Base-by-base conservation (phyloP, 2,888 invertebrate genomes). In the Linyphia triangularis region DNA sequence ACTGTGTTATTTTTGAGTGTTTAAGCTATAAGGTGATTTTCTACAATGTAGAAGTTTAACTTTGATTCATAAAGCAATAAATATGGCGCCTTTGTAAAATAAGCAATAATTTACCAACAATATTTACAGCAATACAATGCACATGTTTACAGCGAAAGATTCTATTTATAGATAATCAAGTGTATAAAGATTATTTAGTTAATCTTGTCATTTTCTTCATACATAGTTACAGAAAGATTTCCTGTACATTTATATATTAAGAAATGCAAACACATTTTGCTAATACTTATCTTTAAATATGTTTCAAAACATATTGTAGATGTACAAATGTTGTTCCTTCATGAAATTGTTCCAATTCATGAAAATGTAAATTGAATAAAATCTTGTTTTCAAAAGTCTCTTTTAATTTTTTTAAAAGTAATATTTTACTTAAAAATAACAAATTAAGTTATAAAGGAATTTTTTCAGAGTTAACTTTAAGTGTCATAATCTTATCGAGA, bases 121-220 rank as follows among this genome's bases (percentile, higher is more conserved):
- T 43, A 43, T 43, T 9, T 16, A 51, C 51, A n/a, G 51, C 13
- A 16, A n/a, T 16, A 26, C 43, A 70, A 19, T 22, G 37, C 4
- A 19, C 4, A 33, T 7, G 33, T 70, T 43, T 70, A 43, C 43
- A 22, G 26, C n/a, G 26, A 43, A 5, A 70, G 40, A 43, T 26
- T 70, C 16, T 70, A 24, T 70, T n/a, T 70, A 26, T n/a, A 70
- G 30, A 43, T 78, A 81, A 19, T 79, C n/a, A 79, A 37, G n/a
- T 85, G 78, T 85, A 85, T n/a, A 85, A 72, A 79, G 70, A 79
- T n/a, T 73, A 86, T 86, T 57, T 79, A 79, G 79, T 86, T 73
- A 78, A 3, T 82, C 30, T 65, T 79, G 61, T 10, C 37, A 51
- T 40, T 85, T 78, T 51, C 57, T 78, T n/a, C 57, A 67, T 75